Conservation (phyloP, 1,140 invertebrate genomes). For the Nephotettix cincticeps region DNA sequence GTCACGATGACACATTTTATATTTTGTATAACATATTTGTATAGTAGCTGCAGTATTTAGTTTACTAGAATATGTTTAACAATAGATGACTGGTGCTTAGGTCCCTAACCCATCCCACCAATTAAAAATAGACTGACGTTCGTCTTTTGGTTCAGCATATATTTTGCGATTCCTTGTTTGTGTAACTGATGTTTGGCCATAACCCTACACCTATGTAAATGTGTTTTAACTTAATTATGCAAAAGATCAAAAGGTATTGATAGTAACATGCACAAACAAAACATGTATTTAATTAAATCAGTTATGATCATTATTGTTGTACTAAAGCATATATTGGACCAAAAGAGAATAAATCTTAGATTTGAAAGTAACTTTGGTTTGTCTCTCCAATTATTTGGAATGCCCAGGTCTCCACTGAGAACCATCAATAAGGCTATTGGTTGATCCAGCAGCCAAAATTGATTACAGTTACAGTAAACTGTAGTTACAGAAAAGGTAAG, state of each 20-base stretch:
- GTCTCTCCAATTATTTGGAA: too few relatives aligned
- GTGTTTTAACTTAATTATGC: neutral
- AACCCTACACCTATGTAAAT: neutral
- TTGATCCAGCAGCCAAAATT: too few relatives aligned
- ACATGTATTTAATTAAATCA: neutral
- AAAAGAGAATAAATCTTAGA: constrained; percentile 19
- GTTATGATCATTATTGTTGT: neutral
- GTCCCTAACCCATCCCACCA: constrained; percentile 4
- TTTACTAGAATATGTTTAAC: neutral
- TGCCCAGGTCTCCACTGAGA: too few relatives aligned
- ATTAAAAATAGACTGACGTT: constrained; percentile 3
- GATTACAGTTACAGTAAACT: too few relatives aligned
- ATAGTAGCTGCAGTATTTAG: neutral
- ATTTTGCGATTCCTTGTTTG: neutral
- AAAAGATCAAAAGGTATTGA: neutral
- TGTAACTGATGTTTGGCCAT: neutral
- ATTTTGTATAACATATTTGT: neutral
- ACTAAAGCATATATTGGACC: constrained; percentile 9
- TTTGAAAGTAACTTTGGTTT: neutral
- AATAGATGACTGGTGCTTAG: neutral
- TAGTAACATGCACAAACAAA: neutral
- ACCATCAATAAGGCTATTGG: too few relatives aligned
- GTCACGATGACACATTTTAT: neutral
- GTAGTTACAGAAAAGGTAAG: too few relatives aligned
- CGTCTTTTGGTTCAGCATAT: neutral